Conservation (phyloP, 2,113 vertebrate genomes). For the Montifringilla adamsi region DNA sequence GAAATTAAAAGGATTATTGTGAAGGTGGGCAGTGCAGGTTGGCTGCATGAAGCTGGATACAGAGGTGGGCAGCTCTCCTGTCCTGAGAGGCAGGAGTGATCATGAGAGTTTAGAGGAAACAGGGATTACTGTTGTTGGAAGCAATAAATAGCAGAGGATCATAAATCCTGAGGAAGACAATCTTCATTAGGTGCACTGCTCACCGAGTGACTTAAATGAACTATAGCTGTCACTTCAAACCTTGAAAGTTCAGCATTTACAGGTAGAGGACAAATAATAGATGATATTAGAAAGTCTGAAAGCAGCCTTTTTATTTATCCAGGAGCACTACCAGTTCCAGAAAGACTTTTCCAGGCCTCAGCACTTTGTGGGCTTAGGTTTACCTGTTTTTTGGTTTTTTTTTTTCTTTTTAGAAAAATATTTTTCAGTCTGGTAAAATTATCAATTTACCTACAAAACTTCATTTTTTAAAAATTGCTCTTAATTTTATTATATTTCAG, state of each 20-base stretch:
- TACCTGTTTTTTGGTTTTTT: background rate
- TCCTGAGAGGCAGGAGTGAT: background rate
- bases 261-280: background rate
- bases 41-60: background rate
- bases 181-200: background rate
- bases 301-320: background rate
- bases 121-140: background rate
- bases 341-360: background rate
- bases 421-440: background rate
- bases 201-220: background rate
- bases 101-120: background rate
- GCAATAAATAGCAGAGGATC: background rate
- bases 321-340: background rate
- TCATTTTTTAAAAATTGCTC: background rate
- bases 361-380: background rate
- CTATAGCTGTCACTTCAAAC: background rate
- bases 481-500: background rate
- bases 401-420: background rate
- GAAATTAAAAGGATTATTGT: background rate
- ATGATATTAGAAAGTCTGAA: background rate
- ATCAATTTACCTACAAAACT: background rate
- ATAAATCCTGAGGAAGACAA: constrained; percentile 6
- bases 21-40: background rate
- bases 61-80: background rate
- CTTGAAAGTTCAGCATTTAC: background rate